Evolutionary conservation across 2,888 invertebrate species (phyloP).

Genomic region (Drosophila kuntzei): DNA sequence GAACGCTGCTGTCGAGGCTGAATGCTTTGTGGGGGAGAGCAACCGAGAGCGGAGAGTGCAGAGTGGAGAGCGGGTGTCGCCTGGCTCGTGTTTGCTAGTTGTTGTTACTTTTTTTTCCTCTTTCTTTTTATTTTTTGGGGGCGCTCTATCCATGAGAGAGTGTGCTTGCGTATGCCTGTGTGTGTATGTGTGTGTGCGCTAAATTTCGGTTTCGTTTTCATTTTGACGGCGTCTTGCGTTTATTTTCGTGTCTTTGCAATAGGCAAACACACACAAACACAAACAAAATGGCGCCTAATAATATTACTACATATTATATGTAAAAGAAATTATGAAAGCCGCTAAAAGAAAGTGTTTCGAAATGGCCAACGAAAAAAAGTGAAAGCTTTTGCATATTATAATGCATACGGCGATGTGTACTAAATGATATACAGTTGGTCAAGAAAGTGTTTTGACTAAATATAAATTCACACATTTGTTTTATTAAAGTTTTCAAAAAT

Average conservation of each 20-base stretch:
- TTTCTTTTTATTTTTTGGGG: slow-evolving; percentile 4
- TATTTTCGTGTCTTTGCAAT: slow-evolving; percentile 80
- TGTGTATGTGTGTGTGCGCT: slow-evolving; percentile 58
- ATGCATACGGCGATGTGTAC: slow-evolving; percentile 8
- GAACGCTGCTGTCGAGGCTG: slow-evolving; percentile 68
- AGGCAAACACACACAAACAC: slow-evolving; percentile 49
- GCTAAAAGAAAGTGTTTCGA: slow-evolving; percentile 78
- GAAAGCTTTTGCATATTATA: slow-evolving; percentile 61
- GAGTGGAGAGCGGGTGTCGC: slow-evolving; percentile 21
- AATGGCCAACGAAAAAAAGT: slow-evolving; percentile 69
- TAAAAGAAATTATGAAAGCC: slow-evolving; percentile 80
- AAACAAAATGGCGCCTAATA: slow-evolving; percentile 75
- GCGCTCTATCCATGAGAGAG: slow-evolving; percentile 42
- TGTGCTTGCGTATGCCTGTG: slow-evolving; percentile 29
- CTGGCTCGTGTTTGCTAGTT: slow-evolving; percentile 44
- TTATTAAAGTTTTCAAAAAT: too few relatives aligned
- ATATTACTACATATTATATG: slow-evolving; percentile 59
- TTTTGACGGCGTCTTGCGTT: slow-evolving; percentile 75
- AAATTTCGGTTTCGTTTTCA: slow-evolving; percentile 85
- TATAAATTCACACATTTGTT: too few relatives aligned
- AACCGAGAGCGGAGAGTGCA: slow-evolving; percentile 5
- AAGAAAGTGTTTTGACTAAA: too few relatives aligned
- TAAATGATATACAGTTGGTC: too few relatives aligned
- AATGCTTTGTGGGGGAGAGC: slow-evolving; percentile 39
- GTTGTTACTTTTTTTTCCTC: slow-evolving; percentile 27